Evolutionary conservation across 2,113 vertebrate species (phyloP), one percentile per base, ranked within the genome.

Genomic region (Paratilapia polleni): DNA sequence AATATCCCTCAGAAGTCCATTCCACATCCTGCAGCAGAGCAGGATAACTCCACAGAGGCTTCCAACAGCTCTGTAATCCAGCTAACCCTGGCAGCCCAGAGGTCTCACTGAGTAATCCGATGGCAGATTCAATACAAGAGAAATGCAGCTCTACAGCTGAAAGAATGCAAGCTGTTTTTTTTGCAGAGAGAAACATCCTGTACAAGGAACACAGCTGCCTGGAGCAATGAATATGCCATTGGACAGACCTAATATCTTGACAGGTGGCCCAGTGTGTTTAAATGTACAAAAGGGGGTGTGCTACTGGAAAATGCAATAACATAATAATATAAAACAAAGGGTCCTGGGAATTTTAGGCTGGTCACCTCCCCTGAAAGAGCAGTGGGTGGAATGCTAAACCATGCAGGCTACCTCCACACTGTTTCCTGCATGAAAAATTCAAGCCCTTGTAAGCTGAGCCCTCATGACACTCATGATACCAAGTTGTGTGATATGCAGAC

Each of bases 361-460:
- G 70, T 31, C 17, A 10, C 64, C 60, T 64, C 52, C 59, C 54
- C 28, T 82, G 57, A 85, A 68, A 80, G 80, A 83, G 49, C 70
- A 81, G 31, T 61, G 83, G 57, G 77, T 85, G 81, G 83, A 91
- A 91, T 68, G 73, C 84, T 87, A 86, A 88, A 92, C 83, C 87
- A 0, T 28, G 62, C 78, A 54, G 77, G 43, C 87, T 83, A 60
- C 78, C 60, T 87, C 73, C 61, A n/a, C 78, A 20, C 82, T 70
- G 62, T 89, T 83, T 77, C 80, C 90, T 49, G 82, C 91, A 95
- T 95, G 77, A 95, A 96, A 94, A 87, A 94, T 95, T 91, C 77
- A 95, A 89, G 90, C 80, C 80, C 62, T 85, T 49, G 94, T 92
- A 91, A 93, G 84, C 60, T 62, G 92, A 95, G 77, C 87, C 87